Evolutionary conservation across 1,140 invertebrate species (phyloP), one percentile per base, ranked within the genome.

Genomic region (Nilaparvata lugens): DNA sequence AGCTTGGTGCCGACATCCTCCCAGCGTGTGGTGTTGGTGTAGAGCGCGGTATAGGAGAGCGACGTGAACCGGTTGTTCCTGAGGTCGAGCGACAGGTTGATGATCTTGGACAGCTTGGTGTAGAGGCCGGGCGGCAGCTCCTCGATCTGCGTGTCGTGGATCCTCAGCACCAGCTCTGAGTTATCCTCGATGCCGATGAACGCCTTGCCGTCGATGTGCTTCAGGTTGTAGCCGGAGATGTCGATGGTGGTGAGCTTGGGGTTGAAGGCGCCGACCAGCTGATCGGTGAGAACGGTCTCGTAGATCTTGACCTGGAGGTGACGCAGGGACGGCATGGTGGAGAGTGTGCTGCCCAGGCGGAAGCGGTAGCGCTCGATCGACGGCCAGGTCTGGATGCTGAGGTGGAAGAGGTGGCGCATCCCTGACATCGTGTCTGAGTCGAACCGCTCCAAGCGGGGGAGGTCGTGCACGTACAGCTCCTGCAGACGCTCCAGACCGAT

Each of bases 11-110:
- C 89, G 42, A 89, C 84, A 63, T 84, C 83, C 72, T 91, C 89
- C 90, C 89, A 93, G 21, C 86, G 86, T 2, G 87, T 84, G 58
- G 81, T 81, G 72, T 93, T 93, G 2, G 87, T 86, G 71, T 93
- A 93, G 66, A 93, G 86, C 24, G 88, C 84, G n/a, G 88, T 86
- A 19, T 89, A 88, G 72, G 85, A 86, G 35, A 93, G 75, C 53
- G 85, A 84, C 55, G 83, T 82, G 65, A 93, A 83, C 74, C 86
- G 82, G 76, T 93, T 93, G 69, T 88, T 81, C 62, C 87, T 83
- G 40, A 93, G 77, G 70, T 93, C 89, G 45, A 93, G 76, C 2
- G 86, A 84, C 16, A 93, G 78, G 71, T 91, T 87, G 6, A 43
- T 24, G 58, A 91, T 80, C 70, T 83, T 82, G 11, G 86, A 83